A percentile compares a stretch with the other conserved stretches of the same genome.
Evolutionary conservation across 2,113 vertebrate genomes (phyloP).

Genomic region (Solenodon paradoxus): DNA sequence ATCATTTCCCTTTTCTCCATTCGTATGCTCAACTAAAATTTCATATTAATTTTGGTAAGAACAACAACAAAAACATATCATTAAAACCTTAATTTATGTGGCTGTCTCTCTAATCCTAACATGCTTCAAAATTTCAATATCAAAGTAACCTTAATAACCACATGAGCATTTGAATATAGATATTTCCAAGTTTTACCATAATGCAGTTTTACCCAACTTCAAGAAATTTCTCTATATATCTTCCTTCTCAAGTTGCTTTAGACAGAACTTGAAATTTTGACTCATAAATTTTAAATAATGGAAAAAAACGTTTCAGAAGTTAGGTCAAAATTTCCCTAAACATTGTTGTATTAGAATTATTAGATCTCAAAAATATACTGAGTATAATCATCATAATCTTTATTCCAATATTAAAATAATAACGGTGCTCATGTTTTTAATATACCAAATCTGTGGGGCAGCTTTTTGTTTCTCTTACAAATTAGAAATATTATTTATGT

Average conservation of each 20-base stretch:
- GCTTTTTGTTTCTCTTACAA: not conserved
- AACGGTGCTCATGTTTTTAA: not conserved
- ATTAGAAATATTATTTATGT: not conserved
- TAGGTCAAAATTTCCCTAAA: not conserved
- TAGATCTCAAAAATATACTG: not conserved
- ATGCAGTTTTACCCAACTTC: not conserved
- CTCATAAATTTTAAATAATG: not conserved
- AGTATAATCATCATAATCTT: not conserved
- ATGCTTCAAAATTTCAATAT: not conserved
- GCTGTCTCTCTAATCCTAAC: not conserved
- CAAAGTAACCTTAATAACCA: not conserved
- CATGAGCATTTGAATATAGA: not conserved
- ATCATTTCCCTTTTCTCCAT: slow-evolving; percentile 12
- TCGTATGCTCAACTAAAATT: not conserved
- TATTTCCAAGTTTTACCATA: not conserved
- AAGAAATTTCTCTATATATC: not conserved
- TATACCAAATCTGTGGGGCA: not conserved
- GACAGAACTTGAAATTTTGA: not conserved
- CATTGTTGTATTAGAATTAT: not conserved
- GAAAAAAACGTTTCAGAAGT: slow-evolving; percentile 6
- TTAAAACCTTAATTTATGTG: not conserved
- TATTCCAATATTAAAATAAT: not conserved
- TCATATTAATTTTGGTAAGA: slow-evolving; percentile 16
- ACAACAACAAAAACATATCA: not conserved
- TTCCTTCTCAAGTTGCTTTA: not conserved